A percentile compares a stretch with the other conserved stretches of the same genome.
phyloP scores from a whole-genome alignment of 2,113 vertebrate species.

The Caracal caracal region DNA sequence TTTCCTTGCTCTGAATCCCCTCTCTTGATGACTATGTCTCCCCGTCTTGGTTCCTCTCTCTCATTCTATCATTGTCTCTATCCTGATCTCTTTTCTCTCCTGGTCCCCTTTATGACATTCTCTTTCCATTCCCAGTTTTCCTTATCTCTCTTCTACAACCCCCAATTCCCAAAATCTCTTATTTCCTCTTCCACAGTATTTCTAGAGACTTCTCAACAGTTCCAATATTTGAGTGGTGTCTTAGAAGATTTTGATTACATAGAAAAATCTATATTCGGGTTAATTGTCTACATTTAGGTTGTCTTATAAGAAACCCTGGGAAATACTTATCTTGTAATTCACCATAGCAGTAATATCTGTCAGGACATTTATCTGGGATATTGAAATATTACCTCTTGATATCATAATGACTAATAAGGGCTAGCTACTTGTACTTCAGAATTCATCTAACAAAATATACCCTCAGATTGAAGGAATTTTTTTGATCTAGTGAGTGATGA shows the following conservation, averaged over 20 bases:
- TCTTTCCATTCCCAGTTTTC: not conserved
- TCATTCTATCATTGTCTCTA: not conserved
- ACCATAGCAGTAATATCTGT: not conserved
- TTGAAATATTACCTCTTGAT: not conserved
- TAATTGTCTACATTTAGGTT: not conserved
- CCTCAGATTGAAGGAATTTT: not conserved
- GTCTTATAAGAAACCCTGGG: not conserved
- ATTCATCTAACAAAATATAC: not conserved
- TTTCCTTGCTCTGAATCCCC: not conserved
- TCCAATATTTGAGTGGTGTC: not conserved
- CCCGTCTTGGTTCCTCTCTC: accelerated
- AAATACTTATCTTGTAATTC: not conserved
- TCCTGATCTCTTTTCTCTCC: not conserved
- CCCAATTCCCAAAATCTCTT: not conserved
- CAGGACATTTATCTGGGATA: not conserved
- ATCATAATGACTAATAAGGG: not conserved
- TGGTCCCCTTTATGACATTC: not conserved
- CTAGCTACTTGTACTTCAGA: not conserved
- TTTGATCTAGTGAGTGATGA: not conserved
- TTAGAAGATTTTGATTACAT: not conserved
- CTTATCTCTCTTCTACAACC: not conserved
- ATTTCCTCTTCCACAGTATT: not conserved
- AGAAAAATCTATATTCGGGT: not conserved
- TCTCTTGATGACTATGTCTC: not conserved
- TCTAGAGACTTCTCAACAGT: not conserved